Evolutionary conservation across 2,113 vertebrate species (phyloP).

Genomic region (Regulus satrapa): DNA sequence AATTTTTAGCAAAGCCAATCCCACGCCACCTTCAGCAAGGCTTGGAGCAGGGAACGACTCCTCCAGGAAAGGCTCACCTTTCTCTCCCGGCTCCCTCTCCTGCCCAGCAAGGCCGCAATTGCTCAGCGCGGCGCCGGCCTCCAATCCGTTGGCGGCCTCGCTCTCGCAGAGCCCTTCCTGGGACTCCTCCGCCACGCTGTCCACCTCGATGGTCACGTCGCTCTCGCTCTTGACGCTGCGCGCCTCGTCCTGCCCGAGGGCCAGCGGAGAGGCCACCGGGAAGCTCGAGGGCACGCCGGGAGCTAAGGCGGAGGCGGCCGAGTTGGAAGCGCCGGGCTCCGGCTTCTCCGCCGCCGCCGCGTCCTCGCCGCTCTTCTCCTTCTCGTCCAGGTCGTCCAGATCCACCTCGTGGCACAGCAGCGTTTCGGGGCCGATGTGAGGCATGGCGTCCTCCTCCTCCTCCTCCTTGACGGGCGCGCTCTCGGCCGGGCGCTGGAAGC

Average conservation of each 20-base stretch:
- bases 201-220: constrained; percentile 84
- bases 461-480: constrained; percentile 47
- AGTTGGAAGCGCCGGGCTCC: constrained; percentile 26
- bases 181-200: constrained; percentile 79
- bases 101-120: constrained; percentile 76
- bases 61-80: constrained; percentile 71
- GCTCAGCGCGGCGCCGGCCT: constrained; percentile 78
- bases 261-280: constrained; percentile 67
- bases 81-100: constrained; percentile 81
- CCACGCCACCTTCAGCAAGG: background rate
- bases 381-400: constrained; percentile 91
- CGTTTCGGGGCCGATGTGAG: constrained; percentile 88
- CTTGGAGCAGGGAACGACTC: background rate
- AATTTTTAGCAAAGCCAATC: background rate
- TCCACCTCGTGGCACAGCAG: constrained; percentile 95
- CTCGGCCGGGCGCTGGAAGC: background rate
- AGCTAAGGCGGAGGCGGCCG: constrained; percentile 56
- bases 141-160: constrained; percentile 81
- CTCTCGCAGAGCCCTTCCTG: constrained; percentile 84
- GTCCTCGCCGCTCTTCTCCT: constrained; percentile 83
- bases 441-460: constrained; percentile 80
- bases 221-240: constrained; percentile 77
- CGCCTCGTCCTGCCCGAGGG: constrained; percentile 79
- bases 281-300: constrained; percentile 50
- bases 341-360: constrained; percentile 64